These are phyloP conservation scores for Tinea pellionella DNA, from an alignment of 2,888 invertebrate genomes.

Conservation along the genomic window DNA sequence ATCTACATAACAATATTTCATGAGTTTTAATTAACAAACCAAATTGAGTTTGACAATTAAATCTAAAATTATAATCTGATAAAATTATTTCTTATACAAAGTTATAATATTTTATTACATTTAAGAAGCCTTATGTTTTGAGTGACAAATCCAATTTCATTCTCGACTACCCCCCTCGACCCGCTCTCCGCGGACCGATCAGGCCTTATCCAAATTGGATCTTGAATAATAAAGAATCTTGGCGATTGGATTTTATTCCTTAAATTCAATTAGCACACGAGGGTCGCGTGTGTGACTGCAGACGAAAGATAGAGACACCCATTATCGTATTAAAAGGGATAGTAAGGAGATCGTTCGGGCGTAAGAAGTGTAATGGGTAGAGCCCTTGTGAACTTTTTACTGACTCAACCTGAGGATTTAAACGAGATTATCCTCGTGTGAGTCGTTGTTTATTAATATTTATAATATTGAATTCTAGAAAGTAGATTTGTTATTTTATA, in stretches of 20 bases:
- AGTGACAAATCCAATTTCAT: conserved; percentile 71
- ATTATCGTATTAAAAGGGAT: conserved; percentile 64
- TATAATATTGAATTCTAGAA: not conserved
- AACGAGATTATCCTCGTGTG: not conserved
- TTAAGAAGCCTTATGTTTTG: conserved; percentile 66
- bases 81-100: not conserved
- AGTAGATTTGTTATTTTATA: not conserved
- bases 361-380: conserved; percentile 22
- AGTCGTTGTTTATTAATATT: not conserved
- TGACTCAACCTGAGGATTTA: not conserved
- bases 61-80: not conserved
- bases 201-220: conserved; percentile 72
- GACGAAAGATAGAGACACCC: conserved; percentile 65
- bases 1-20: not conserved
- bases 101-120: conserved; percentile 30
- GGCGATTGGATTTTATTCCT: conserved; percentile 72
- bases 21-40: not conserved
- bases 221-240: conserved; percentile 72
- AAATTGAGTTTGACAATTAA: not conserved
- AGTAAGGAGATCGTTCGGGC: conserved; percentile 38
- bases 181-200: conserved; percentile 56
- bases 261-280: conserved; percentile 71
- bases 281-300: conserved; percentile 67
- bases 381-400: conserved; percentile 12
- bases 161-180: conserved; percentile 50